Conservation (phyloP, 2,797 vertebrate genomes). For the Echiichthys vipera region DNA sequence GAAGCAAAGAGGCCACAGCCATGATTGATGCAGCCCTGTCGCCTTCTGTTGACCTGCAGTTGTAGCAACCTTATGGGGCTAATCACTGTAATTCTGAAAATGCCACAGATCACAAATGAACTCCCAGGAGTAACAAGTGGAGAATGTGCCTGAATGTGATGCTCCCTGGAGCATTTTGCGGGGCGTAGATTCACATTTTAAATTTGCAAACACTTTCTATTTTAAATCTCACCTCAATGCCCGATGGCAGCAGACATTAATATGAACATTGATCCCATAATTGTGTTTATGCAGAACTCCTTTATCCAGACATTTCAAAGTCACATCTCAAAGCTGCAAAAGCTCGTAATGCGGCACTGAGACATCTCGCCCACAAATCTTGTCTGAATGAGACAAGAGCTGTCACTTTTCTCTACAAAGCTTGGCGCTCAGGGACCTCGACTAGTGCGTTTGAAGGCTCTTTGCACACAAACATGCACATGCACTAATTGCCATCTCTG, state of each 20-base stretch:
- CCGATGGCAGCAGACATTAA: constrained; percentile 49
- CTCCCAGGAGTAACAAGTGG: neutral
- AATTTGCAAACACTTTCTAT: constrained; percentile 38
- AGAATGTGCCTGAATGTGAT: neutral
- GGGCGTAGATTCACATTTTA: constrained; percentile 16
- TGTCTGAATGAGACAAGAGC: constrained; percentile 66
- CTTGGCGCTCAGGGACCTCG: constrained; percentile 48
- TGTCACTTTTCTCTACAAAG: constrained; percentile 67
- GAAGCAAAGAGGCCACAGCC: neutral
- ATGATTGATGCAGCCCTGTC: neutral
- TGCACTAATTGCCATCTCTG: constrained; percentile 62
- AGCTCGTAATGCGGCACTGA: constrained; percentile 38
- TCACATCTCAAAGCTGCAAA: constrained; percentile 54
- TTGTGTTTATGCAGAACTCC: constrained; percentile 62
- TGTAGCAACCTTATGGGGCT: neutral
- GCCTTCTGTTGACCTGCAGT: constrained; percentile 21
- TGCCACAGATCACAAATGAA: constrained; percentile 34
- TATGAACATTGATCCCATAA: constrained; percentile 58
- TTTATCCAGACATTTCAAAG: constrained; percentile 52
- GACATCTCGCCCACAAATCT: constrained; percentile 62
- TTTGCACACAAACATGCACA: constrained; percentile 27
- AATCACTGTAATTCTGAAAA: constrained; percentile 42
- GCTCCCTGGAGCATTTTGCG: constrained; percentile 11
- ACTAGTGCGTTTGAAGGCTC: constrained; percentile 49
- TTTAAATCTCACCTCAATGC: constrained; percentile 47